Evolutionary conservation across 2,797 vertebrate species (phyloP).

Genomic region (Crax fasciolata): DNA sequence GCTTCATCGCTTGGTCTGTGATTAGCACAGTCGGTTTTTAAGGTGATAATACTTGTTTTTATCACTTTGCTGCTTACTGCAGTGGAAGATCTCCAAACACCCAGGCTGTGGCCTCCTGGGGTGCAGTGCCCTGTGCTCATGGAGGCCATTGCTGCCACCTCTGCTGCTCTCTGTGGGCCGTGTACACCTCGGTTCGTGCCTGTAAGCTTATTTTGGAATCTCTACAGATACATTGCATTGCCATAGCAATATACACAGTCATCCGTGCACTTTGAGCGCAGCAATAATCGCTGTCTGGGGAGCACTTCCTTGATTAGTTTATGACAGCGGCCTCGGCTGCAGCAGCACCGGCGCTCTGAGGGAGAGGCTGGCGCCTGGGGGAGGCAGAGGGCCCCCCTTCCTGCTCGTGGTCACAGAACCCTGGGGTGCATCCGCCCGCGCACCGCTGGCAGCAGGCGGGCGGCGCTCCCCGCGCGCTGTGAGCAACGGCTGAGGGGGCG

Average conservation of each 20-base stretch:
- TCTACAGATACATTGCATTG: background rate
- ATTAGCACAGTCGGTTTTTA: background rate
- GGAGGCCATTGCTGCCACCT: too few relatives aligned
- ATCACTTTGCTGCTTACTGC: background rate
- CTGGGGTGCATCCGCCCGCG: too few relatives aligned
- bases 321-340: background rate
- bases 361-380: fast-evolving
- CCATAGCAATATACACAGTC: background rate
- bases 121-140: too few relatives aligned
- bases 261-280: background rate
- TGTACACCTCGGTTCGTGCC: fast-evolving
- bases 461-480: too few relatives aligned
- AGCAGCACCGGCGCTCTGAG: background rate
- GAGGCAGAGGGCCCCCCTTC: background rate
- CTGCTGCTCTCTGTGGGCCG: background rate
- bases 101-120: background rate
- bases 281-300: background rate
- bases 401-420: too few relatives aligned
- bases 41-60: background rate
- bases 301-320: background rate
- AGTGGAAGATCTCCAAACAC: background rate
- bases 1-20: background rate
- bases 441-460: too few relatives aligned
- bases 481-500: too few relatives aligned
- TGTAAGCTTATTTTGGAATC: background rate